A percentile compares a stretch with the other conserved stretches of the same genome.
Evolutionary conservation across 2,113 vertebrate genomes (phyloP).

Genomic region (Atlantisia rogersi): DNA sequence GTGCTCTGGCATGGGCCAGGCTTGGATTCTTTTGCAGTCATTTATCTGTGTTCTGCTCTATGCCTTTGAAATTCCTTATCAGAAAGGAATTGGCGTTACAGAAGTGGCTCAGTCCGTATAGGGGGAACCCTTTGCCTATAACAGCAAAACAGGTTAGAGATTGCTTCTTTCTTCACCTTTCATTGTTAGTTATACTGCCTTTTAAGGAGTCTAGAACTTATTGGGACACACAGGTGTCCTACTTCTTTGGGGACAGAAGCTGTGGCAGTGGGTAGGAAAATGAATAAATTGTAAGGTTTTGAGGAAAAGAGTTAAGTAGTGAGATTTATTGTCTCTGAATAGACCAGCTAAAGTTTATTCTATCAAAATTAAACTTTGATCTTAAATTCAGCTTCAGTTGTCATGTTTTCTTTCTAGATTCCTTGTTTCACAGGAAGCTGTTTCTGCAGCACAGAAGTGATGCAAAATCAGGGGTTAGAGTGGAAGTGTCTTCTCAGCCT

Average conservation of each 20-base stretch:
- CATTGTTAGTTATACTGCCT: accelerated
- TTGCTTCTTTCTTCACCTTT: background rate
- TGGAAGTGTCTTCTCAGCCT: background rate
- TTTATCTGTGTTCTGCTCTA: background rate
- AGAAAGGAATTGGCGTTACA: background rate
- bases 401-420: background rate
- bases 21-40: background rate
- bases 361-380: background rate
- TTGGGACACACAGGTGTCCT: background rate
- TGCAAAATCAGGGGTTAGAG: background rate
- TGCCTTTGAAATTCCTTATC: background rate
- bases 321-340: background rate
- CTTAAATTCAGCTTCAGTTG: background rate
- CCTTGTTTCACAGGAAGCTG: background rate
- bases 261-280: background rate
- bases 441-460: background rate
- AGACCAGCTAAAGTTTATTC: background rate
- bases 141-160: background rate
- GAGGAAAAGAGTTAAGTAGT: background rate
- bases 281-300: background rate
- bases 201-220: background rate
- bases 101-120: background rate
- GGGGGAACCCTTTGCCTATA: background rate
- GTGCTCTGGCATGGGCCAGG: accelerated
- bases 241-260: background rate